Base-by-base conservation (phyloP, 2,888 invertebrate species). In the Epistrophe eligans region DNA sequence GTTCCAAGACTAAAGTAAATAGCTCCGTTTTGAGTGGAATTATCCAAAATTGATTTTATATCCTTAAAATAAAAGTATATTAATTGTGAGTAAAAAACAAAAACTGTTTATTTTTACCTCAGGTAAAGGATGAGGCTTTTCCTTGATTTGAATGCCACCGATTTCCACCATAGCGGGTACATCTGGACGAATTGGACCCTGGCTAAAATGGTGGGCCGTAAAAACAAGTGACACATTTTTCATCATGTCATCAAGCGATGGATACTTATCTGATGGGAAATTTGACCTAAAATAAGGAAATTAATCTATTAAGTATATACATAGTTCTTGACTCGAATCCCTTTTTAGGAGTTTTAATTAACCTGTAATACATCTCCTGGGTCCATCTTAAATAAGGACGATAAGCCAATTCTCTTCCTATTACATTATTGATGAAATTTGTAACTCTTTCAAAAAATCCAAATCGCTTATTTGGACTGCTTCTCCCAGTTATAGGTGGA, bases 1-100 rank as follows among this genome's bases (percentile, higher is more conserved):
- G 92, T 90, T 4, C 93, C 93, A 60, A 93, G 89, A 85, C 92
- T 92, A 79, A 93, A 92, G 77, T 89, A 91, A 19, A 92, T 90
- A 7, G 90, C 90, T 1, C 92, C 92, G 85, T 94, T 93, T n/a
- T 90, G 73, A 17, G 79, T 89, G 4, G 82, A 89, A 5, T 87
- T 89, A 57, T 92, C 91, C 9, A 92, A 74, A 40, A 91, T 90
- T n/a, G 88, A 80, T 82, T 91, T 79, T 6, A 91, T 74, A 35
- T 90, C 90, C 89, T 90, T 32, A 15, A 71, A 83, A 3, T 2
- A 32, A 40, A 43, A 19, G 6, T 9, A 55, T 0, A 9, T 24
- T 24, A 24, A 24, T 24, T 10, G 7, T 52, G 24, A 19, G 50
- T 50, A 5, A 19, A 13, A 4, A 17, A 8, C 8, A 19, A 13